These are phyloP conservation scores for Galbula dea DNA, from an alignment of 2,113 vertebrate genomes.

Conservation along the genomic window DNA sequence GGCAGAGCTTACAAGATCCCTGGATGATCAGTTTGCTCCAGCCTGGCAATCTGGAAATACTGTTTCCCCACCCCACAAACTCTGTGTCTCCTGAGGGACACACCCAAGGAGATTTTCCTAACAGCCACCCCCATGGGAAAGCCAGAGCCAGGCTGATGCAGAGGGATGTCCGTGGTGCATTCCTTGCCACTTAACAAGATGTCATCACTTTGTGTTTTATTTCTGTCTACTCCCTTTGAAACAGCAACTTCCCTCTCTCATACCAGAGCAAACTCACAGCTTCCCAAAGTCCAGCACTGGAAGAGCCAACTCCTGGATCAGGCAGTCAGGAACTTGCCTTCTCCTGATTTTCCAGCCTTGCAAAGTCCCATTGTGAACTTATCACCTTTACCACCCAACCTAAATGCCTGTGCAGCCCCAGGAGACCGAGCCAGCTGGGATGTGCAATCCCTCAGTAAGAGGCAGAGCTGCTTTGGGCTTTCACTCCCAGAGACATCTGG, in stretches of 20 bases:
- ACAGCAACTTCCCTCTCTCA: neutral
- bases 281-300: rapidly evolving
- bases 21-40: neutral
- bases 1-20: neutral
- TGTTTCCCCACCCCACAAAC: neutral
- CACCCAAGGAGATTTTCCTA: neutral
- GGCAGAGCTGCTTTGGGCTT: neutral
- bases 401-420: neutral
- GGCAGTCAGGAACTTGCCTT: neutral
- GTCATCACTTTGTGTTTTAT: neutral
- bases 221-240: neutral
- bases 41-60: neutral
- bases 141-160: neutral
- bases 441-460: neutral
- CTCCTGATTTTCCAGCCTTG: neutral
- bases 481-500: neutral
- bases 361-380: neutral
- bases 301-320: neutral
- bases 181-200: neutral
- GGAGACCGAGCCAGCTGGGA: neutral
- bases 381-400: rapidly evolving
- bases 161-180: neutral
- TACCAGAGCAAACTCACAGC: neutral
- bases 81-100: neutral
- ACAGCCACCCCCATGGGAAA: neutral